Base-by-base conservation (phyloP, 2,888 invertebrate species). In the Mellilla xanthometata region DNA sequence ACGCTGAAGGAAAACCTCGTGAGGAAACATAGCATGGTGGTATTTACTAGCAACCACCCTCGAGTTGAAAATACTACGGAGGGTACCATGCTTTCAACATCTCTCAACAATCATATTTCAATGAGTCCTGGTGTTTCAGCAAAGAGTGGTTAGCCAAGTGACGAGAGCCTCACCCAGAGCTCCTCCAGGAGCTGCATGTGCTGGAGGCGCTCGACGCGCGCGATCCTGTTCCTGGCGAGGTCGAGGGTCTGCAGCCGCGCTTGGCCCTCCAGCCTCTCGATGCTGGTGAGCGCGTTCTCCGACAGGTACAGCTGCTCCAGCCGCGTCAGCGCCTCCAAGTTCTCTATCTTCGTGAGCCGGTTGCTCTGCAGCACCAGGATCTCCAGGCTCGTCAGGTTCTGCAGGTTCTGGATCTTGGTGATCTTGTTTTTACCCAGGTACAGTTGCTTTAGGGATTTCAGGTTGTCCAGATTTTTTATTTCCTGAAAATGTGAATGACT, bases 361-460 rank as follows among this genome's bases (percentile, higher is more conserved):
- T 99, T 99, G 62, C 95, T 95, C 91, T 98, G 98, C 29, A 99
- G 72, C 57, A 97, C 97, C 8, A 99, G 81, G 50, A 96, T 92
- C 54, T 94, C 93, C 24, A 99, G 90, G 48, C 94, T 93, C 0
- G 84, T 85, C 19, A 98, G 81, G 1, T 90, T 87, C 7, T 94
- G 93, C 8, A 99, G 77, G 69, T 97, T 96, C 65, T 96, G 92
- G 33, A 99, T 94, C 78, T 95, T 94, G 0, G 92, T 86, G 52
- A 99, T 97, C 90, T 99, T 99, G 81, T 99, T 99, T 82, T 97
- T 99, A 8, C 97, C 99, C 40, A 98, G 83, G 81, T 94, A 99
- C 7, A 98, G 87, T 61, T 94, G 94, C 10, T 93, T 94, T 10
- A 99, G 83, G 41, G 93, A 93, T 1, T 88, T 91, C 49, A 99